Base-by-base conservation (phyloP, 2,113 vertebrate genomes). In the Lepisosteus oculatus region DNA sequence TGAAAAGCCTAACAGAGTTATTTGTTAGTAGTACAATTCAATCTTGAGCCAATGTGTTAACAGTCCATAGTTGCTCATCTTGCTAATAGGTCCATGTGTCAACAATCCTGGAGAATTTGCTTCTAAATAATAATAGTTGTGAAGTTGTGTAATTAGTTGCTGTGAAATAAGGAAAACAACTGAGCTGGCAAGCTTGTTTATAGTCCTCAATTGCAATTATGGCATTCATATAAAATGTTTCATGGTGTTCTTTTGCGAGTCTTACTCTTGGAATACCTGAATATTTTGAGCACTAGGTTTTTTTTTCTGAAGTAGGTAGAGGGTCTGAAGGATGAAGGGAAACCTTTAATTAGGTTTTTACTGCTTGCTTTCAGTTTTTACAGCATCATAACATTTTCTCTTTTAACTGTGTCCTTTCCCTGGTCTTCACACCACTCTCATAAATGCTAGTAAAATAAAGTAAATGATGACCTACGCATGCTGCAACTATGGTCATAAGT, bases 151-250 rank as follows among this genome's bases (percentile, higher is more conserved):
- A 75, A 75, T 70, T 70, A 70, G 65, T 69, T 67, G 47, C 62
- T 69, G 62, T 64, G 62, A 65, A 47, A 67, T 44, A 70, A 75
- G 70, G 51, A 64, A 55, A 74, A 64, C 61, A 64, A 64, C 67
- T 67, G 42, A 6, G 65, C 51, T 68, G 55, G 65, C 55, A 55
- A 43, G 43, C 17, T 66, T 65, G 14, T 65, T 74, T 74, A 74
- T 74, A 47, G 68, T 59, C 42, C 42, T 15, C 29, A 68, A 68
- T 65, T 70, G 54, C 17, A 12, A 74, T 64, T 70, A 55, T 41
- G 73, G 68, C 45, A 75, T 59, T 70, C 62, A 61, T 42, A 66
- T 65, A 67, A 75, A 65, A 61, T 43, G 47, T 75, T 75, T 70
- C 43, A 70, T 15, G 43, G 44, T 59, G 66, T 61, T 73, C 66